Conservation (phyloP, 2,113 vertebrate species). For the Salvelinus fontinalis region DNA sequence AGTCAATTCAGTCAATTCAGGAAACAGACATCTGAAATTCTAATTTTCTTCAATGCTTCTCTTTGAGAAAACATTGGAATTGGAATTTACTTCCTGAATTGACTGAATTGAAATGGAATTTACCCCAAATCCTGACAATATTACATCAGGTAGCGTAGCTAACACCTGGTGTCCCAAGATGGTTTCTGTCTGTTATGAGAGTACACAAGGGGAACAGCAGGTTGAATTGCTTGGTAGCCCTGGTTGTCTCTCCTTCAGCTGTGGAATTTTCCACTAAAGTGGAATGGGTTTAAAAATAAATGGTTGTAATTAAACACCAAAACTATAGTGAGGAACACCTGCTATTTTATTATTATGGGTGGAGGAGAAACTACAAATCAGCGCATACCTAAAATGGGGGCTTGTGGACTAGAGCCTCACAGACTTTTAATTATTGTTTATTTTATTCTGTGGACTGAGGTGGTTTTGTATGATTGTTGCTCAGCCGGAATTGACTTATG, state of each 20-base stretch:
- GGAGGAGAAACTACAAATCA: neutral
- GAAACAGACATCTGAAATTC: too few species aligned
- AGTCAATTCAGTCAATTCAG: too few species aligned
- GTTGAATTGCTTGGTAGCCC: neutral
- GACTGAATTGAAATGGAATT: too few species aligned
- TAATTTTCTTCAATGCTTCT: too few species aligned
- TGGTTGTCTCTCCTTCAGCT: neutral
- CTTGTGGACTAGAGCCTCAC: too few species aligned
- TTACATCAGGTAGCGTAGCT: too few species aligned
- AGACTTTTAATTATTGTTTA: neutral
- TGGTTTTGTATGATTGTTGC: neutral
- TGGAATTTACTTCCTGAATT: too few species aligned
- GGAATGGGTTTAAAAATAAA: conserved; percentile 1
- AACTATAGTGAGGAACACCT: too few species aligned
- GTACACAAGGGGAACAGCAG: neutral
- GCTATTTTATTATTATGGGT: neutral
- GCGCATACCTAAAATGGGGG: too few species aligned
- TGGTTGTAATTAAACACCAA: too few species aligned
- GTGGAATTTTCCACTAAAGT: neutral
- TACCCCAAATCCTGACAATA: too few species aligned
- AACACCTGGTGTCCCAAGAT: neutral
- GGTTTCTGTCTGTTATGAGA: neutral
- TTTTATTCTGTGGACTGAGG: neutral
- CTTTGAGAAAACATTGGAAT: too few species aligned
- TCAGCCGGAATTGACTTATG: neutral